These are phyloP conservation scores for Phalacrocorax pelagicus DNA, from an alignment of 2,113 vertebrate genomes.

Conservation along the genomic window DNA sequence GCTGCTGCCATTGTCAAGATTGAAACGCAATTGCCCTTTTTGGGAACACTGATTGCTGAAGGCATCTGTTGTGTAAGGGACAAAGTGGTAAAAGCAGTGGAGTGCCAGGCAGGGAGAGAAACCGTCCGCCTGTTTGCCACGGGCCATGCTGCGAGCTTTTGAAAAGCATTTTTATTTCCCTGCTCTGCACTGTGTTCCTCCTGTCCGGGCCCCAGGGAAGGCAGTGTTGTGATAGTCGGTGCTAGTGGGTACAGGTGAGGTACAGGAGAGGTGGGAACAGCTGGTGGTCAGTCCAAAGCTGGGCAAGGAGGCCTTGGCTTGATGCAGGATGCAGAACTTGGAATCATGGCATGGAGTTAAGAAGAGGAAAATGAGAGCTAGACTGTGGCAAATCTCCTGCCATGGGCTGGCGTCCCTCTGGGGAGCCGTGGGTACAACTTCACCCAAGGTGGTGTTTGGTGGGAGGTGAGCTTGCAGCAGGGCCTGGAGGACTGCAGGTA, in stretches of 20 bases:
- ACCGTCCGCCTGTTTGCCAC: neutral
- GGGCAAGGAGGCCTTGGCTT: neutral
- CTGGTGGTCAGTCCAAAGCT: neutral
- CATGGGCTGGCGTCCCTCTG: neutral
- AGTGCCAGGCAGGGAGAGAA: conserved; percentile 6
- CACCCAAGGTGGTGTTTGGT: neutral
- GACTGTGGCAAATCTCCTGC: neutral
- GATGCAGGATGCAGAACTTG: neutral
- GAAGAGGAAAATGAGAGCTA: neutral
- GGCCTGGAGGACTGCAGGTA: neutral
- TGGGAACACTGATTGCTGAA: conserved; percentile 31
- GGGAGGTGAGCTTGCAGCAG: accelerated
- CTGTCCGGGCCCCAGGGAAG: neutral
- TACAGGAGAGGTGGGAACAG: neutral
- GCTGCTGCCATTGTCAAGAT: conserved; percentile 34
- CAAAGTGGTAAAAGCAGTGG: neutral
- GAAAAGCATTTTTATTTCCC: neutral
- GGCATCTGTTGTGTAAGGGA: conserved; percentile 32
- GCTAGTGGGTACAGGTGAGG: neutral
- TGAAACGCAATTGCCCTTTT: conserved; percentile 31
- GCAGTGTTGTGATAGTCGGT: neutral
- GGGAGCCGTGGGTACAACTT: neutral
- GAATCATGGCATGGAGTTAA: neutral
- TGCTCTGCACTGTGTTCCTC: neutral
- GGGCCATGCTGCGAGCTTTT: neutral